A percentile compares a stretch with the other conserved stretches of the same genome.
These are phyloP conservation scores for Pegea sp. DNA, from an alignment of 23 tunicate species.

Conservation along the genomic window DNA sequence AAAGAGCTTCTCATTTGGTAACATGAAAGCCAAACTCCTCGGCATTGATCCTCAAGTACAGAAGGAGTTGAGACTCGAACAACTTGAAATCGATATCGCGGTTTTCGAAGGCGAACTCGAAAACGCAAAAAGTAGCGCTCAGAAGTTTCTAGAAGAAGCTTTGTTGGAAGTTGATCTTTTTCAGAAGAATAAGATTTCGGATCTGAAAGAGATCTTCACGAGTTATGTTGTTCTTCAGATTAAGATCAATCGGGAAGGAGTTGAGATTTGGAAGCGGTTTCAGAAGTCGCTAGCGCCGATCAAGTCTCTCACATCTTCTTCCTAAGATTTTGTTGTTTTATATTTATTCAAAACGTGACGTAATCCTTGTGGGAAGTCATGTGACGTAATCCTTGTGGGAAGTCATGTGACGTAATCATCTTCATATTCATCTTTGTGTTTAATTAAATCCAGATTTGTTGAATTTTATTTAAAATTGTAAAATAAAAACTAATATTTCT, in stretches of 20 bases:
- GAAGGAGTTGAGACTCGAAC: conserved; percentile 35
- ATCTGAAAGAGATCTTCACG: conserved; percentile 49
- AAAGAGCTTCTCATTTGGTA: conserved; percentile 42
- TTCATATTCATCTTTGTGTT: too few species aligned
- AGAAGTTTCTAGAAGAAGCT: conserved; percentile 32
- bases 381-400: too few species aligned
- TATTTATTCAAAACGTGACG: too few species aligned
- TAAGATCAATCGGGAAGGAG: conserved; percentile 47
- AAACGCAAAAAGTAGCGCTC: conserved; percentile 4
- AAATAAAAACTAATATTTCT: too few species aligned
- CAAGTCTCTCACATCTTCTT: too few species aligned
- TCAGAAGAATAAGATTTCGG: conserved; percentile 27
- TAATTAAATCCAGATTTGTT: too few species aligned
- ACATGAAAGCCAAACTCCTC: conserved; percentile 45
- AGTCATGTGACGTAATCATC: too few species aligned
- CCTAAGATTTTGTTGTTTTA: too few species aligned
- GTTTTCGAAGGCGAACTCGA: conserved; percentile 23
- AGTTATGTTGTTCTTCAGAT: conserved; percentile 68
- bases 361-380: too few species aligned
- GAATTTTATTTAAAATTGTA: too few species aligned
- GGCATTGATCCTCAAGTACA: conserved; percentile 61
- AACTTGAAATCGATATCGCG: conserved; percentile 28
- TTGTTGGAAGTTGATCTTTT: conserved; percentile 22
- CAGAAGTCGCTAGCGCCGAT: too few species aligned
- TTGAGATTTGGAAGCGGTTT: conserved; percentile 31